Conservation (phyloP, 1,140 invertebrate species). For the Stegodyphus dumicola region DNA sequence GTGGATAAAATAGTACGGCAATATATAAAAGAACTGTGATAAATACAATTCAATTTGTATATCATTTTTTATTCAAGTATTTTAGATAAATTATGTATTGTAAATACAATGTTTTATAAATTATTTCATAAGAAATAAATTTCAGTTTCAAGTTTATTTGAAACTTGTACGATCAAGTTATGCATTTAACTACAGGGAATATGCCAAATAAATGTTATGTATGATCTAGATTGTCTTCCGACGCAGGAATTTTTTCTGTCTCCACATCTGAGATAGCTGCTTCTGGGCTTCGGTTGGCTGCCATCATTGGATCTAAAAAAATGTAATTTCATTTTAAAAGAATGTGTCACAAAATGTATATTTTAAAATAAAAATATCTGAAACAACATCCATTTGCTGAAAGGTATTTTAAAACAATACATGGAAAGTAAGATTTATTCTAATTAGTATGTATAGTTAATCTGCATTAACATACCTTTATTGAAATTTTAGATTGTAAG, state of each 20-base stretch:
- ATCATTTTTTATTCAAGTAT: not conserved
- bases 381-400: too few species aligned
- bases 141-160: not conserved
- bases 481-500: too few species aligned
- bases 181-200: not conserved
- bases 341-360: not conserved
- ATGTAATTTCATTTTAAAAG: not conserved
- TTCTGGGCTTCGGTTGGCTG: conserved; percentile 44
- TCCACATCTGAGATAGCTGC: conserved; percentile 27
- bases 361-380: too few species aligned
- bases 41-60: not conserved
- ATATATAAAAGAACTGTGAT: too few species aligned
- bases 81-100: not conserved
- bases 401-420: not conserved
- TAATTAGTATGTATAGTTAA: too few species aligned
- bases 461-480: too few species aligned
- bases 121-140: not conserved
- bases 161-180: not conserved
- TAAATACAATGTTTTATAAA: not conserved
- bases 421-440: not conserved
- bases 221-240: conserved; percentile 22
- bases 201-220: conserved; percentile 10
- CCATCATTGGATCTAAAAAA: conserved; percentile 54
- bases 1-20: too few species aligned
- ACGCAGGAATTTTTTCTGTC: conserved; percentile 45